These are phyloP conservation scores for Drosophila trapezifrons DNA, from an alignment of 1,140 invertebrate species.

Conservation along the genomic window DNA sequence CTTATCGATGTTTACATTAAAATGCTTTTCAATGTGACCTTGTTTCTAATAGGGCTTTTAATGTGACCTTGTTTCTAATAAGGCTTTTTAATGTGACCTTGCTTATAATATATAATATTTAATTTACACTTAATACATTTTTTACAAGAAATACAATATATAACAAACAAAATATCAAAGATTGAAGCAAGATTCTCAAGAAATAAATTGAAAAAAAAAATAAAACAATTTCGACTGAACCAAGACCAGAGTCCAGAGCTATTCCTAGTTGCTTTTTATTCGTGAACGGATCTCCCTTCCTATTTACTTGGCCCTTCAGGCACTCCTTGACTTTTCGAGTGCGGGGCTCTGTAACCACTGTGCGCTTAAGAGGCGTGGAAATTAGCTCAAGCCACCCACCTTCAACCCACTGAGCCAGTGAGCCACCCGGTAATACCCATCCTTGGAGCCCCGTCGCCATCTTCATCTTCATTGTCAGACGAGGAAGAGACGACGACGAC, in stretches of 20 bases:
- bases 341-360: constrained; percentile 51
- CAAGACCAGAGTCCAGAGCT: not conserved
- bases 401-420: not conserved
- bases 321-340: constrained; percentile 48
- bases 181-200: no score
- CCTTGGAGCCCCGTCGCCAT: constrained; percentile 22
- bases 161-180: no score
- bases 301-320: constrained; percentile 7
- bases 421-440: constrained; percentile 4
- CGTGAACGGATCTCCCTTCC: not conserved
- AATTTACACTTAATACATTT: no score
- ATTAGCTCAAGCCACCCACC: constrained; percentile 55
- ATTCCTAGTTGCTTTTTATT: not conserved
- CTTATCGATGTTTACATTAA: no score
- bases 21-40: no score
- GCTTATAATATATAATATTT: no score
- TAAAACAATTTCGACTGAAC: no score
- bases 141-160: no score
- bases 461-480: constrained; percentile 55
- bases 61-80: no score
- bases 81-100: no score
- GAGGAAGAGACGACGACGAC: not conserved
- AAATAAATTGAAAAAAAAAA: no score
- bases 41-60: no score
- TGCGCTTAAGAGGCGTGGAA: constrained; percentile 77